Percentiles rank a stretch among this genome's conserved stretches.
Conservation (phyloP, 2,888 invertebrate genomes). For the Pterostichus madidus region DNA sequence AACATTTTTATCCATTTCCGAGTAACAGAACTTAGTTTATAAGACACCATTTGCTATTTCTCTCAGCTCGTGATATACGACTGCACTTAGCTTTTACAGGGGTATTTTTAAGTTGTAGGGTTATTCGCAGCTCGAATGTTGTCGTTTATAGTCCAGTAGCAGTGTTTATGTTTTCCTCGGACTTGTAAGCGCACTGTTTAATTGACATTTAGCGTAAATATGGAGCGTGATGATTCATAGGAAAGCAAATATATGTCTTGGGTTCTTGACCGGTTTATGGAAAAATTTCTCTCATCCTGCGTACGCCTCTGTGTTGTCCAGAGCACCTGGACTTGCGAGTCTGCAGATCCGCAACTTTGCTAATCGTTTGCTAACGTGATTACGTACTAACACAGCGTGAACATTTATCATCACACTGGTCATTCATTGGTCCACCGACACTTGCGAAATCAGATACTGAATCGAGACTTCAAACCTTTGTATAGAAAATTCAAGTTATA, state of each 20-base stretch:
- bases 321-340: not conserved
- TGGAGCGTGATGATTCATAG: constrained; percentile 19
- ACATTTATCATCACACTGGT: constrained; percentile 12
- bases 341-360: no score
- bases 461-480: no score
- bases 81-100: constrained; percentile 25
- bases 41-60: not conserved
- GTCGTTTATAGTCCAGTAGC: constrained; percentile 13
- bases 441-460: no score
- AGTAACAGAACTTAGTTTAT: constrained; percentile 12
- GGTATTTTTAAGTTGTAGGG: constrained; percentile 44
- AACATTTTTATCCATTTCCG: constrained; percentile 19
- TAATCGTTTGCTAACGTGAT: constrained; percentile 16
- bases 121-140: constrained; percentile 36
- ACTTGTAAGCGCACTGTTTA: constrained; percentile 39
- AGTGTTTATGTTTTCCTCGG: constrained; percentile 37
- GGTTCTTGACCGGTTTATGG: constrained; percentile 34
- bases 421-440: no score
- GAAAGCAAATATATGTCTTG: constrained; percentile 25
- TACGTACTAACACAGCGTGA: constrained; percentile 12
- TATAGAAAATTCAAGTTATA: no score
- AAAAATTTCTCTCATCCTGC: not conserved
- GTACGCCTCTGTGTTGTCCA: not conserved
- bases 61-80: constrained; percentile 42
- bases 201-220: constrained; percentile 50